Evolutionary conservation across 1,140 invertebrate species (phyloP), one percentile per base, ranked within the genome.

Genomic region (Diorhabda elongata): DNA sequence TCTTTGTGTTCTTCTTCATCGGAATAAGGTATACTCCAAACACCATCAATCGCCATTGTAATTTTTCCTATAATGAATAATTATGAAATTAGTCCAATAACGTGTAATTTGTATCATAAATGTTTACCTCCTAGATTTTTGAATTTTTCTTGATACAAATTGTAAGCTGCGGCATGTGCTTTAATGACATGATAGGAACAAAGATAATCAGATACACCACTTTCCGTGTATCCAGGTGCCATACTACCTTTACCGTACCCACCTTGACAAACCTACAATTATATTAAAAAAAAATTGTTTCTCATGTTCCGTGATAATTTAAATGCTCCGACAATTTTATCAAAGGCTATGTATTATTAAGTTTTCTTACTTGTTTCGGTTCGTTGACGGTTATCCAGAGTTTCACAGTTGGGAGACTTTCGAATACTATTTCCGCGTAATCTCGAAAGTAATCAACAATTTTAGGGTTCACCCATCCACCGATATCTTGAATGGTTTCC

Each of bases 331-430:
- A 26, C 26, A 26, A 26, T 26, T 26, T 26, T 26, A 26, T 26
- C 26, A 26, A 26, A 26, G 26, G 26, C 26, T 26, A 26, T 26
- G 1, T 26, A 26, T 2, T 26, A 26, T 26, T 26, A 26, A 26
- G 26, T 26, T 26, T 26, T 26, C 72, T 67, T 68, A 77, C 11
- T 80, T 71, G 44, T 80, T 78, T 75, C 0, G 83, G 82, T 66
- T 86, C 84, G 69, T 85, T 85, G 58, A 86, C 77, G 3, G 83
- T 86, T 5, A 82, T 76, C 84, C 84, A 85, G 67, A 76, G 75
- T 79, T 85, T 85, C 9, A 77, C 74, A 4, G 64, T 62, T 62
- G 68, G 70, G 52, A 74, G 73, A 6, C 61, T 42, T 11, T n/a
- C 26, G 65, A 74, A 74, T 8, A 52, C 62, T 6, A 73, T 41